These are phyloP conservation scores for Entomyzon cyanotis DNA, from an alignment of 2,113 vertebrate genomes.

Conservation along the genomic window DNA sequence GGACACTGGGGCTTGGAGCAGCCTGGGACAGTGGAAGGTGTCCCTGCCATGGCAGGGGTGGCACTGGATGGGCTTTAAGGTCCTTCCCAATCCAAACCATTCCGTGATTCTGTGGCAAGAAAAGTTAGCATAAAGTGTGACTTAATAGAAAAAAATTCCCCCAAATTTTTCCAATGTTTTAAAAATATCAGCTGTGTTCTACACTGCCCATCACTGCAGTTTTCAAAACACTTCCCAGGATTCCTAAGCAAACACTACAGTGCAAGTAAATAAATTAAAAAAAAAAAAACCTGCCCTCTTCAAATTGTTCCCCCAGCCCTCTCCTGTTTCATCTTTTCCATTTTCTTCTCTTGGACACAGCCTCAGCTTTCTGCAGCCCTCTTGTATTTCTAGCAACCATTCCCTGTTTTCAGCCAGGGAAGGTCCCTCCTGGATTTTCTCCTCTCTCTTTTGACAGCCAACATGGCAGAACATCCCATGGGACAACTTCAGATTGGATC, in stretches of 20 bases:
- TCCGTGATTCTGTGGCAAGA: neutral
- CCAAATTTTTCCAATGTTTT: neutral
- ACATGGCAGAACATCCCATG: neutral
- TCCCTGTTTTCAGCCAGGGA: neutral
- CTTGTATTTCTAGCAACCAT: neutral
- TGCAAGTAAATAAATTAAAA: neutral
- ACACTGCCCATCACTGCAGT: neutral
- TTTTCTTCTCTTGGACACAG: neutral
- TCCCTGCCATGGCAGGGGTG: neutral
- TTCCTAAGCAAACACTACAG: neutral
- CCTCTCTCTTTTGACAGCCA: neutral
- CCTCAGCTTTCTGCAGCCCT: neutral
- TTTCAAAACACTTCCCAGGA: neutral
- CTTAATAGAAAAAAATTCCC: neutral
- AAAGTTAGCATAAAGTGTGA: neutral
- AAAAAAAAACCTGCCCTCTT: neutral
- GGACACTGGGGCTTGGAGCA: neutral
- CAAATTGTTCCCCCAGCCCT: neutral
- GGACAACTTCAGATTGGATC: neutral
- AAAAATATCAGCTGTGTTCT: neutral
- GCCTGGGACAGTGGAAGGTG: fast-evolving
- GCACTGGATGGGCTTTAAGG: neutral
- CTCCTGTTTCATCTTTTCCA: neutral
- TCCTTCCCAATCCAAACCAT: neutral
- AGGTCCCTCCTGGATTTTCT: neutral